Evolutionary conservation across 2,113 vertebrate species (phyloP).

Genomic region (Carlito syrichta): DNA sequence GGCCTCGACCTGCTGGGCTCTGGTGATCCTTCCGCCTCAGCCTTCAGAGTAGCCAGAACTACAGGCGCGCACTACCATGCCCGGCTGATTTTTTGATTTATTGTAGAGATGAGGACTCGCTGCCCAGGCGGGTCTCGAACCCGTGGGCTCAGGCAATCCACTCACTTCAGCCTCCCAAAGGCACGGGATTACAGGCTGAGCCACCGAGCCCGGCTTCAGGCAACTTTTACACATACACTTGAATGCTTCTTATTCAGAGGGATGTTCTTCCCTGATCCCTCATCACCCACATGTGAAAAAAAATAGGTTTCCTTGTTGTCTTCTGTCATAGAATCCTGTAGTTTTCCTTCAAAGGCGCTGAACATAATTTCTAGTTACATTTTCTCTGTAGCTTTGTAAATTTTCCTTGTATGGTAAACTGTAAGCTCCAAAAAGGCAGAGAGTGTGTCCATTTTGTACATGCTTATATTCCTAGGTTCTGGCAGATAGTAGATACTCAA

Average conservation of each 20-base stretch:
- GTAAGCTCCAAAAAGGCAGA: not conserved
- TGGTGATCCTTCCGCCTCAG: too few relatives aligned
- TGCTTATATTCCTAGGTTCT: not conserved
- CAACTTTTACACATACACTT: not conserved
- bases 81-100: too few relatives aligned
- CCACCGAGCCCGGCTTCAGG: too few relatives aligned
- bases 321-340: not conserved
- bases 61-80: too few relatives aligned
- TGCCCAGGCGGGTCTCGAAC: too few relatives aligned
- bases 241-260: not conserved
- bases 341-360: not conserved
- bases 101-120: too few relatives aligned
- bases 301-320: not conserved
- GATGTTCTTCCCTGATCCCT: not conserved
- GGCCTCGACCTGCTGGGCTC: too few relatives aligned
- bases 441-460: not conserved
- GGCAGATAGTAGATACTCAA: not conserved
- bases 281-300: not conserved
- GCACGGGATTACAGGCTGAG: too few relatives aligned
- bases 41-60: too few relatives aligned
- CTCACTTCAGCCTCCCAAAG: too few relatives aligned
- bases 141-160: too few relatives aligned
- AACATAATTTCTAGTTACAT: not conserved
- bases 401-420: not conserved
- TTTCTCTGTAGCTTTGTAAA: not conserved